These are phyloP conservation scores for Nephrocerus scutellatus DNA, from an alignment of 2,888 invertebrate species.

Conservation along the genomic window DNA sequence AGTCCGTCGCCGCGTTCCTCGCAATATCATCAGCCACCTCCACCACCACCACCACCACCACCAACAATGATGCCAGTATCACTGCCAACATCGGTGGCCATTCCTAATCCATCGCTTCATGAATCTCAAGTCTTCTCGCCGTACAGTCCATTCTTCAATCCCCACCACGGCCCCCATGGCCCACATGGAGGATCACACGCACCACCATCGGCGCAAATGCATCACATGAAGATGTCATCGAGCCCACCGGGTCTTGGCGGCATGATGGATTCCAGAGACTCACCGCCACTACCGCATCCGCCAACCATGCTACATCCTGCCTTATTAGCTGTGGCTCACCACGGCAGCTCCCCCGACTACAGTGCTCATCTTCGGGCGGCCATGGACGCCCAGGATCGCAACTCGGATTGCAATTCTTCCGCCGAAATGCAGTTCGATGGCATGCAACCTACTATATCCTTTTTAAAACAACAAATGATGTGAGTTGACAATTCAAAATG, in stretches of 20 bases:
- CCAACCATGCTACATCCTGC: constrained; percentile 80
- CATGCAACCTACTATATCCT: constrained; percentile 94
- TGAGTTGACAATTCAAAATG: constrained; percentile 20
- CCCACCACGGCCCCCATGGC: constrained; percentile 49
- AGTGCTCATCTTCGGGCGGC: constrained; percentile 59
- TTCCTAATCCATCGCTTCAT: constrained; percentile 92
- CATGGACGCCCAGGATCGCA: constrained; percentile 77
- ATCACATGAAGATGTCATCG: constrained; percentile 46
- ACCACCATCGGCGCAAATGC: constrained; percentile 47
- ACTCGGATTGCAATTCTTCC: constrained; percentile 84
- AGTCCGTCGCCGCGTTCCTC: constrained; percentile 66
- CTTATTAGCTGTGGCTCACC: constrained; percentile 74
- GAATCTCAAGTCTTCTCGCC: constrained; percentile 90
- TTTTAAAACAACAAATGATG: constrained; percentile 57
- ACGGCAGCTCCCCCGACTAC: constrained; percentile 75
- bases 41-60: constrained; percentile 60
- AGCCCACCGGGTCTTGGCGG: constrained; percentile 62
- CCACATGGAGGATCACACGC: constrained; percentile 49
- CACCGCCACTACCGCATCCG: constrained; percentile 77
- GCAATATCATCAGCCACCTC: constrained; percentile 49
- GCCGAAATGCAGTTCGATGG: constrained; percentile 87
- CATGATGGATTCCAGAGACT: constrained; percentile 62
- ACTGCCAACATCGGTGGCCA: constrained; percentile 91
- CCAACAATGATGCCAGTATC: constrained; percentile 82
- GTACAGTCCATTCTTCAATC: constrained; percentile 82